Evolutionary conservation across 37 sponge, comb jelly and placozoan genomes (phyloP).

Genomic region (Cladorhizidae sp.): DNA sequence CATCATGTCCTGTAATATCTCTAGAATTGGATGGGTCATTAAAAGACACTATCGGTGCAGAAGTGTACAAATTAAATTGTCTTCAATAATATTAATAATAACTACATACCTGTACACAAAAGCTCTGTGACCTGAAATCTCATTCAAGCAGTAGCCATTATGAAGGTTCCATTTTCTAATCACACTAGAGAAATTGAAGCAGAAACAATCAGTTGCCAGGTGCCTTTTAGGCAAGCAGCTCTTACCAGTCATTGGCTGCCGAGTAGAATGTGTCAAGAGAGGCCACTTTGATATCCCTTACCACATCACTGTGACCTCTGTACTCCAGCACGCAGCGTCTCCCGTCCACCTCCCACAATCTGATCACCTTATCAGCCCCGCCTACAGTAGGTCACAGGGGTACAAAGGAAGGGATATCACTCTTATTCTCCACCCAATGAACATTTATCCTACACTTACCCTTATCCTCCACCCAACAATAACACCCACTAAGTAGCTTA

Average conservation of each 20-base stretch:
- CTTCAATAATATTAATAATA: no score
- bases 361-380: constrained; percentile 57
- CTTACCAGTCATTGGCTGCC: constrained; percentile 80
- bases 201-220: not conserved
- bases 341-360: constrained; percentile 58
- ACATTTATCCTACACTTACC: not conserved
- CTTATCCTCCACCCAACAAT: not conserved
- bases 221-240: not conserved
- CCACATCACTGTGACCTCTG: constrained; percentile 67
- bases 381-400: constrained; percentile 26
- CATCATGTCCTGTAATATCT: no score
- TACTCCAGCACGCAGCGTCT: constrained; percentile 58
- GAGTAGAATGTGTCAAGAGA: constrained; percentile 60
- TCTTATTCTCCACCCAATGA: no score
- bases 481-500: no score
- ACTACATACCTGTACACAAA: constrained; percentile 79
- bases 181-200: constrained; percentile 20
- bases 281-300: constrained; percentile 69
- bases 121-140: constrained; percentile 61
- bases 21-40: no score
- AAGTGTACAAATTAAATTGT: no score
- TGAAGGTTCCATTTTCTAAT: constrained; percentile 75
- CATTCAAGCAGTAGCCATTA: constrained; percentile 61
- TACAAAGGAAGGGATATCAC: not conserved
- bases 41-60: no score